phyloP scores from a whole-genome alignment of 2,113 vertebrate species.

The Mirza zaza region DNA sequence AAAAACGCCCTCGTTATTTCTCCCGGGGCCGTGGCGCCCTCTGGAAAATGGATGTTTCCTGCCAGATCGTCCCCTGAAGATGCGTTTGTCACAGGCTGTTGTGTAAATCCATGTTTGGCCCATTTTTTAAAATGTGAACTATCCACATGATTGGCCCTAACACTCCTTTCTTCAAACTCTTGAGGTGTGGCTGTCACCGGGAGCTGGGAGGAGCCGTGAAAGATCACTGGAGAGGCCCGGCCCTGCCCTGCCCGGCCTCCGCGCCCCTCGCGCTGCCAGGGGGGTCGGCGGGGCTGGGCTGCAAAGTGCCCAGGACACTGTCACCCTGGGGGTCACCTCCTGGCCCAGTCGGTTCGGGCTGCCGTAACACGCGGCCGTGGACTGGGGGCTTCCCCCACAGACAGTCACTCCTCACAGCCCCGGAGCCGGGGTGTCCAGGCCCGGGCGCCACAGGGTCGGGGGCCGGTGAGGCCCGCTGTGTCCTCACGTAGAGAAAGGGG shows the following conservation, averaged over 20 bases:
- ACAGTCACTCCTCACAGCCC: rapidly evolving
- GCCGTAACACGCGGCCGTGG: neutral
- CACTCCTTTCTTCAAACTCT: slow-evolving; percentile 67
- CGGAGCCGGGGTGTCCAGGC: neutral
- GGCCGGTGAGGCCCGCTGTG: neutral
- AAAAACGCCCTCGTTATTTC: slow-evolving; percentile 29
- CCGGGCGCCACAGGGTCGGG: neutral
- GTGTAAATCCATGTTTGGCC: slow-evolving; percentile 80
- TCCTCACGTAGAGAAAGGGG: neutral
- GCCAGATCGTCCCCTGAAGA: slow-evolving; percentile 76
- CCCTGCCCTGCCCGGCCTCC: slow-evolving; percentile 14
- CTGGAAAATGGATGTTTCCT: slow-evolving; percentile 80
- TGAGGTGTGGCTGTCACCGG: slow-evolving; percentile 63
- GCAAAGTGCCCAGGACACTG: neutral
- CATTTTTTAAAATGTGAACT: slow-evolving; percentile 77
- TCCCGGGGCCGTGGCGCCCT: slow-evolving; percentile 46
- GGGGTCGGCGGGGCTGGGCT: neutral
- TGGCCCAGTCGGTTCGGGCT: neutral
- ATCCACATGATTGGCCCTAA: slow-evolving; percentile 79
- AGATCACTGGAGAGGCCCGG: neutral
- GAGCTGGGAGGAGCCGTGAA: slow-evolving; percentile 60
- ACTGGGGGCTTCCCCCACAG: too few species aligned
- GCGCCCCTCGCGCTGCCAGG: neutral
- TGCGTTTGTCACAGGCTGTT: slow-evolving; percentile 80
- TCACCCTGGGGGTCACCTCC: neutral